Percentiles rank a stretch among this genome's conserved stretches.
Conservation (phyloP, 2,888 invertebrate species). For the Polyploca ridens region DNA sequence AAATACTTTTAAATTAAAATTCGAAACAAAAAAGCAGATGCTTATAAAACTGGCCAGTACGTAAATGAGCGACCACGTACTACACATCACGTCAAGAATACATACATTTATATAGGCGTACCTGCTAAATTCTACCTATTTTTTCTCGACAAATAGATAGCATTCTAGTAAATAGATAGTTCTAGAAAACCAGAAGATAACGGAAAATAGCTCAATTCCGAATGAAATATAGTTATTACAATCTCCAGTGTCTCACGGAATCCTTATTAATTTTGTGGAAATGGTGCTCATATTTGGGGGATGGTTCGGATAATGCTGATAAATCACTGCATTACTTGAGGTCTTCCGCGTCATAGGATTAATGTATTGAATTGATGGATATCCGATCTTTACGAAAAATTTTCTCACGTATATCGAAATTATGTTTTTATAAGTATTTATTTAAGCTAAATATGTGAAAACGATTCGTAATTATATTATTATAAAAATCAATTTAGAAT, state of each 20-base stretch:
- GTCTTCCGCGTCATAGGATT: not conserved
- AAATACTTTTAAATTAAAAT: too few species aligned
- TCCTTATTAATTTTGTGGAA: constrained; percentile 35
- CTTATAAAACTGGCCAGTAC: not conserved
- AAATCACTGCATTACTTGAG: constrained; percentile 23
- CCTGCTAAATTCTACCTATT: too few species aligned
- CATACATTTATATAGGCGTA: too few species aligned
- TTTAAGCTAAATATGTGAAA: too few species aligned
- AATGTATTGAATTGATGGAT: constrained; percentile 4
- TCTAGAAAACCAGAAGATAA: constrained; percentile 2
- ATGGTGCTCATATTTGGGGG: constrained; percentile 25
- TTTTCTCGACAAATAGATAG: not conserved
- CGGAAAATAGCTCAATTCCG: not conserved
- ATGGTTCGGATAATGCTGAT: constrained; percentile 32
- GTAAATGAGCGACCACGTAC: not conserved
- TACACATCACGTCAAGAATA: too few species aligned
- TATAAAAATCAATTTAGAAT: too few species aligned
- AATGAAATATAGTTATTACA: constrained; percentile 10
- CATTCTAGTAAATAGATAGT: too few species aligned
- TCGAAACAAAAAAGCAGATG: too few species aligned
- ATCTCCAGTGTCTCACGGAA: constrained; percentile 18
- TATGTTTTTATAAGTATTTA: not conserved
- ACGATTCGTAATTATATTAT: too few species aligned
- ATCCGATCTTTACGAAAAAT: not conserved
- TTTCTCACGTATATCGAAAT: not conserved